These are phyloP conservation scores for Perca flavescens DNA, from an alignment of 2,113 vertebrate genomes.

Conservation along the genomic window DNA sequence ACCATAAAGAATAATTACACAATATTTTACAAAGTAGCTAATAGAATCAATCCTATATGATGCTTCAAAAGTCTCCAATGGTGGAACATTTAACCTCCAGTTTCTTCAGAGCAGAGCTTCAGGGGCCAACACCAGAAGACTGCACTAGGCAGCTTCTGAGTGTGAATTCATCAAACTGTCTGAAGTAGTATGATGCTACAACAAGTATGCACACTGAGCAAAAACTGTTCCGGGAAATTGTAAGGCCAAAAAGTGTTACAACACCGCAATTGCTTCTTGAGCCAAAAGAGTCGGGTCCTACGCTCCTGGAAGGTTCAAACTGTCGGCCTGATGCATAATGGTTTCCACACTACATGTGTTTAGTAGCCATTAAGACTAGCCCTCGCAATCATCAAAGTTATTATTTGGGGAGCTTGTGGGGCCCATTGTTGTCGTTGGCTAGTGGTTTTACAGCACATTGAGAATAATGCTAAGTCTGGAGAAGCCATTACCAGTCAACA, in stretches of 20 bases:
- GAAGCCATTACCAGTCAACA: constrained; percentile 45
- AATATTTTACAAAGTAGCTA: constrained; percentile 8
- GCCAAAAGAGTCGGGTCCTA: background rate
- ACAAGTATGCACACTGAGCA: background rate
- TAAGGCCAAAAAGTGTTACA: background rate
- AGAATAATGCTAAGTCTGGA: constrained; percentile 41
- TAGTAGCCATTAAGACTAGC: constrained; percentile 17
- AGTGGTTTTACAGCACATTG: constrained; percentile 55
- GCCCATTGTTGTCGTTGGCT: constrained; percentile 56
- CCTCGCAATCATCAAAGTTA: constrained; percentile 43
- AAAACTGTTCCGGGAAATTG: background rate
- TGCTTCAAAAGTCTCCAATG: background rate
- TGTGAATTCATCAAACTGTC: constrained; percentile 1
- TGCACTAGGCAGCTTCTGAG: constrained; percentile 10
- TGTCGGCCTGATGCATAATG: background rate
- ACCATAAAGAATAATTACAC: constrained; percentile 13
- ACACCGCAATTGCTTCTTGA: background rate
- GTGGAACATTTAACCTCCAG: constrained; percentile 10
- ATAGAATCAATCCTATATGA: no score
- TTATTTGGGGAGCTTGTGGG: constrained; percentile 32
- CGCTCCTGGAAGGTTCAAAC: constrained; percentile 25
- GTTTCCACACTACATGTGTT: constrained; percentile 26
- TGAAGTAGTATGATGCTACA: constrained; percentile 7
- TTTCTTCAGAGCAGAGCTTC: background rate
- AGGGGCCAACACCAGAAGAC: background rate